A percentile compares a stretch with the other conserved stretches of the same genome.
Evolutionary conservation across 2,888 invertebrate species (phyloP).

Genomic region (Megamerina dolium): DNA sequence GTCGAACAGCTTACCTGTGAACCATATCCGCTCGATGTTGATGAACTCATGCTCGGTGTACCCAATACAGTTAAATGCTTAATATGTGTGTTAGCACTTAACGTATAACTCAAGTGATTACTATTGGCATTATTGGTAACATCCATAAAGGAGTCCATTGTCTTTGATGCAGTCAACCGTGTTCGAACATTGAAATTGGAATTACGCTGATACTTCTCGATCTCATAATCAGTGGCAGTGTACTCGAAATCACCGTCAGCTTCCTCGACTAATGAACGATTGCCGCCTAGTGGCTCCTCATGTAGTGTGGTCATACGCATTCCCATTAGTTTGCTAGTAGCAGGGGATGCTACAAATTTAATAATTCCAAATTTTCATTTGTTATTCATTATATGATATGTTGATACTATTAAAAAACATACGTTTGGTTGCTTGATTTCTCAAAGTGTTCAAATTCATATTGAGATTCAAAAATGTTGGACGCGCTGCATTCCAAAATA

Average conservation of each 20-base stretch:
- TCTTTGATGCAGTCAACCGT: constrained; percentile 68
- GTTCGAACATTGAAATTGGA: constrained; percentile 34
- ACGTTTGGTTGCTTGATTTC: constrained; percentile 87
- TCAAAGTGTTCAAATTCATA: constrained; percentile 86
- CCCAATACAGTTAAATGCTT: constrained; percentile 46
- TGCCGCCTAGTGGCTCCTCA: constrained; percentile 65
- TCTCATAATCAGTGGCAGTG: constrained; percentile 46
- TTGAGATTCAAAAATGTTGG: constrained; percentile 98
- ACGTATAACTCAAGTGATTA: constrained; percentile 41
- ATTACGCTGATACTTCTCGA: constrained; percentile 42
- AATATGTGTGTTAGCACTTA: constrained; percentile 45
- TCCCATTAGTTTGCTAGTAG: constrained; percentile 70
- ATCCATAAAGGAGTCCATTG: constrained; percentile 80
- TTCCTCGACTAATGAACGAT: constrained; percentile 50
- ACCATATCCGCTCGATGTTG: constrained; percentile 76
- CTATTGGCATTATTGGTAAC: constrained; percentile 51
- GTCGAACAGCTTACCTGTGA: too few species aligned
- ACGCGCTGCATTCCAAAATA: constrained; percentile 73
- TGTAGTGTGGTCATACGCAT: constrained; percentile 88
- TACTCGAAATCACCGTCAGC: constrained; percentile 51
- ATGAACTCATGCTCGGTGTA: constrained; percentile 60
- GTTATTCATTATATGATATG: not conserved
- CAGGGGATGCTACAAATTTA: constrained; percentile 64
- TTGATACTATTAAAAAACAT: too few species aligned
- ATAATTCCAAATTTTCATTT: constrained; percentile 3